Conservation (phyloP, 2,113 vertebrate genomes). For the Acanthochromis polyacanthus region DNA sequence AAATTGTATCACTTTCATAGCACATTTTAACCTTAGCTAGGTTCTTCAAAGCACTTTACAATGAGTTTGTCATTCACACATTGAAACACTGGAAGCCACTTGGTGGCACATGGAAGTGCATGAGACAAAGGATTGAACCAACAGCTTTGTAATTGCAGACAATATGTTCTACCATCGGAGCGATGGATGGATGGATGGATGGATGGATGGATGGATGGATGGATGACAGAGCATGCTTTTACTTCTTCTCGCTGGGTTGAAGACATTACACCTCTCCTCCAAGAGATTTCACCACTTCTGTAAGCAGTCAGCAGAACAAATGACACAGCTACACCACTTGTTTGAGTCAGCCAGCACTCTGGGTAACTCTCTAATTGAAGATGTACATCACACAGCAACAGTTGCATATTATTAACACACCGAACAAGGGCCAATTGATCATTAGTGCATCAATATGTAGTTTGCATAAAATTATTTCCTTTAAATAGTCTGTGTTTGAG, state of each 20-base stretch:
- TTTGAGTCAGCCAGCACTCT: slow-evolving; percentile 83
- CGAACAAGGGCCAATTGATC: slow-evolving; percentile 95
- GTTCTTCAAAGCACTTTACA: too few species aligned
- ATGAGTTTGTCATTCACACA: too few species aligned
- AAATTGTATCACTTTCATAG: too few species aligned
- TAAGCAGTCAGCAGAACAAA: slow-evolving; percentile 78
- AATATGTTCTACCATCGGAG: too few species aligned
- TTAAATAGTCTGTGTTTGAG: slow-evolving; percentile 94
- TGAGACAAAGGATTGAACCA: too few species aligned
- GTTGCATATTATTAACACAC: slow-evolving; percentile 96
- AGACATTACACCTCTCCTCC: neutral
- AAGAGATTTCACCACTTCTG: slow-evolving; percentile 8
- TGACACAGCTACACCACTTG: slow-evolving; percentile 84
- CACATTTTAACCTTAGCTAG: too few species aligned
- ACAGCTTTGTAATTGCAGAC: too few species aligned
- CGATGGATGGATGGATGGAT: too few species aligned
- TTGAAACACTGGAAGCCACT: too few species aligned
- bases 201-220: neutral
- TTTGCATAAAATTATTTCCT: slow-evolving; percentile 98
- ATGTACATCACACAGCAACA: slow-evolving; percentile 92
- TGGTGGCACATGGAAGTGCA: too few species aligned
- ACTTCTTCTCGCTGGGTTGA: neutral
- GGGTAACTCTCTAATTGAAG: slow-evolving; percentile 89
- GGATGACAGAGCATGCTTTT: neutral
- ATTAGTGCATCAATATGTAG: slow-evolving; percentile 95